These are phyloP conservation scores for Folsomia candida DNA, from an alignment of 2,888 invertebrate species.

Conservation along the genomic window DNA sequence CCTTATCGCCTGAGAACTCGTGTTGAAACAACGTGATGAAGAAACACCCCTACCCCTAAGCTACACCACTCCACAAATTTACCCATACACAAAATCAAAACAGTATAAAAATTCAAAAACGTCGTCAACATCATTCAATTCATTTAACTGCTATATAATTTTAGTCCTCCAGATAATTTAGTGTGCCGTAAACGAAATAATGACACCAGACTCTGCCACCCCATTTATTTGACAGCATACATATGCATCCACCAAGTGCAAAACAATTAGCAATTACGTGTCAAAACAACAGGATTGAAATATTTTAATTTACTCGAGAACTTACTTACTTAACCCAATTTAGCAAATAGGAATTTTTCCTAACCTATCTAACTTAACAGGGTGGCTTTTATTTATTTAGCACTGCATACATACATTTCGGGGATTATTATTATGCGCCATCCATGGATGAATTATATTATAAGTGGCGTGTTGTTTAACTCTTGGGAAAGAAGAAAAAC, in stretches of 20 bases:
- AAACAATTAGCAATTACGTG: background rate
- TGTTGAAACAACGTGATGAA: background rate
- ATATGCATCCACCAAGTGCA: background rate
- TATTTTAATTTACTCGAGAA: no score
- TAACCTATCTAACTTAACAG: background rate
- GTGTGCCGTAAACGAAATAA: no score
- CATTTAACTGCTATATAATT: no score
- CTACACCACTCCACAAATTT: background rate
- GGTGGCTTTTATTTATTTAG: background rate
- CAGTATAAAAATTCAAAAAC: no score
- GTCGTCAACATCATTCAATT: no score
- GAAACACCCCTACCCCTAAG: background rate
- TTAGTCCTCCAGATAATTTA: background rate
- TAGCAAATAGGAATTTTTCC: background rate
- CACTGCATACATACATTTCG: background rate
- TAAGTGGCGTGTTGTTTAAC: background rate
- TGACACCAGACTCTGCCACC: no score
- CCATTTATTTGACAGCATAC: background rate
- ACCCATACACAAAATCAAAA: no score
- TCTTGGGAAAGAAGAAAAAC: background rate
- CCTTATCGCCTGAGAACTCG: conserved; percentile 10
- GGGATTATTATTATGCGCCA: no score
- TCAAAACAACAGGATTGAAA: background rate
- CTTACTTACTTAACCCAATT: no score
- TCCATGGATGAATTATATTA: background rate